phyloP scores from a whole-genome alignment of 2,113 vertebrate genomes.

The Scomber colias region DNA sequence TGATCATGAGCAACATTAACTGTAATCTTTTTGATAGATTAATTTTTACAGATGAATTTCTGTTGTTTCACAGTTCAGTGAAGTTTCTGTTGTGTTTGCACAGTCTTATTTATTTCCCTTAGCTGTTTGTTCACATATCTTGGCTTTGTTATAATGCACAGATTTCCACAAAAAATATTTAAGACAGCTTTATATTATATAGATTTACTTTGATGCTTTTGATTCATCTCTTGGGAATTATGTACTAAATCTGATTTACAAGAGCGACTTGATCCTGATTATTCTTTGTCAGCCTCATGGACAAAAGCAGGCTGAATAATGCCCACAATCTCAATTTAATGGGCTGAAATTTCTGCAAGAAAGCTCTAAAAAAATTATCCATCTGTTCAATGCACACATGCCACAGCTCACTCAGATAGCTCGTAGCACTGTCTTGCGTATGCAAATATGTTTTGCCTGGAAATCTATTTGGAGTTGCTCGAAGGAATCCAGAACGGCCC shows the following conservation, averaged over 20 bases:
- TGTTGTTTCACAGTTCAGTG: neutral
- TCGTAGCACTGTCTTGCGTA: constrained; percentile 85
- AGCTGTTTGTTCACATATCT: neutral
- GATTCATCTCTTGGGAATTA: neutral
- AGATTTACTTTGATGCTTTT: neutral
- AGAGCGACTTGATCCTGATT: constrained; percentile 22
- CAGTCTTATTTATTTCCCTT: neutral
- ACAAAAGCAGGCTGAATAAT: constrained; percentile 64
- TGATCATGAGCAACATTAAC: too few relatives aligned
- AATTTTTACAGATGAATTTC: too few relatives aligned
- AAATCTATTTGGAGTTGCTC: constrained; percentile 90
- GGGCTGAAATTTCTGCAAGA: constrained; percentile 82
- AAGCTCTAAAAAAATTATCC: constrained; percentile 81
- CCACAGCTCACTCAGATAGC: constrained; percentile 80
- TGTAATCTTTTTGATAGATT: too few relatives aligned
- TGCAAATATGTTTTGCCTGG: constrained; percentile 89
- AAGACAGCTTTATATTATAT: neutral
- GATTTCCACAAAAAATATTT: neutral
- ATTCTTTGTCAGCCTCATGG: constrained; percentile 39
- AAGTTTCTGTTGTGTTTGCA: neutral
- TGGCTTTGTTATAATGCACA: constrained; percentile 3
- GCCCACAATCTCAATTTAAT: constrained; percentile 78
- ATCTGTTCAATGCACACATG: constrained; percentile 84
- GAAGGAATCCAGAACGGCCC: constrained; percentile 86
- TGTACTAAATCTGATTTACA: constrained; percentile 18